phyloP scores from a whole-genome alignment of 2,113 vertebrate species.

The mouse (Mus musculus) region DNA sequence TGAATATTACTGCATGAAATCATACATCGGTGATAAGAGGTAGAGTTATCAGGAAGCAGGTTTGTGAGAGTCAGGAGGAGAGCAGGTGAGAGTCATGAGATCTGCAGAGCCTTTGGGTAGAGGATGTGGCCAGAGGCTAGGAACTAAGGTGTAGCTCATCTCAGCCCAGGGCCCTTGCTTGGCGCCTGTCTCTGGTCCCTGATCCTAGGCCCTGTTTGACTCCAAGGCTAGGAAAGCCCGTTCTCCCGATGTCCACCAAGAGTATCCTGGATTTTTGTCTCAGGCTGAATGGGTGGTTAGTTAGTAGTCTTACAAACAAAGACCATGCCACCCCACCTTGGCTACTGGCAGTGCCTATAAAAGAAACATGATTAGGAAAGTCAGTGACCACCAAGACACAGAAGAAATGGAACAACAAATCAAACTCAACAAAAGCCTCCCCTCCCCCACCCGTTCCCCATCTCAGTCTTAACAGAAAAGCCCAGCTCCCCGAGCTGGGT shows the following conservation, averaged over 20 bases:
- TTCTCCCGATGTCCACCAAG: background rate
- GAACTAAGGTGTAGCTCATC: background rate
- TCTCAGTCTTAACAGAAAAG: background rate
- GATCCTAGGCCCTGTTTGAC: background rate
- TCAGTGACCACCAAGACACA: constrained; percentile 40
- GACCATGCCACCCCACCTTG: background rate
- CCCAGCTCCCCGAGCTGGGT: constrained; percentile 41
- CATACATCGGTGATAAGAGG: background rate
- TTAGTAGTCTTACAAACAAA: background rate
- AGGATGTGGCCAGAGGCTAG: too few species aligned
- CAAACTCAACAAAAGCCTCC: constrained; percentile 11
- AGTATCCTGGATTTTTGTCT: background rate
- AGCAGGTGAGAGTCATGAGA: background rate
- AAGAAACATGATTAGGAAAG: constrained; percentile 35
- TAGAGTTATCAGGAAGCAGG: background rate
- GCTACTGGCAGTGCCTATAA: constrained; percentile 17
- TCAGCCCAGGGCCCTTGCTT: too few species aligned
- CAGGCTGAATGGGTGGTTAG: background rate
- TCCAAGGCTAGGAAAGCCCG: background rate
- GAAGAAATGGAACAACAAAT: background rate
- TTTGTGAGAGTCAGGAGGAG: background rate
- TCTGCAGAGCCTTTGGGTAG: too few species aligned
- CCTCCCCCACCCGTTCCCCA: background rate
- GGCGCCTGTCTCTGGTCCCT: background rate
- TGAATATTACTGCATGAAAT: background rate